These are phyloP conservation scores for Antennarius striatus DNA, from an alignment of 2,113 vertebrate species.

Conservation along the genomic window DNA sequence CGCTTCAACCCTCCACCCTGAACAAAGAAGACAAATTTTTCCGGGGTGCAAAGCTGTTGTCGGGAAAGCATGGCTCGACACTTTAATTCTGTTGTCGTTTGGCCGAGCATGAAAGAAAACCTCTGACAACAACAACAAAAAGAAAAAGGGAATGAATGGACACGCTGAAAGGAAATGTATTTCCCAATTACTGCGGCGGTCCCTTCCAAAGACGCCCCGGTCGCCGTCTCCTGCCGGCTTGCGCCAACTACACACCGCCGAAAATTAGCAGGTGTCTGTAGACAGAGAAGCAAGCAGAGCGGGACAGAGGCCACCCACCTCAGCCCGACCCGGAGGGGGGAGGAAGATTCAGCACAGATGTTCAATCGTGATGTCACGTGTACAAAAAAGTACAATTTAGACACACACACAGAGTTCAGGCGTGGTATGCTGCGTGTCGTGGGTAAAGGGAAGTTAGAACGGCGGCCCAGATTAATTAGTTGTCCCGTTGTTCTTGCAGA, in stretches of 20 bases:
- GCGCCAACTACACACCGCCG: constrained; percentile 60
- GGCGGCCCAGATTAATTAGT: neutral
- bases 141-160: constrained; percentile 53
- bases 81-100: constrained; percentile 75
- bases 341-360: constrained; percentile 55
- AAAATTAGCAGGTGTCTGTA: constrained; percentile 82
- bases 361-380: constrained; percentile 53
- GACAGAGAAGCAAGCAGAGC: constrained; percentile 58
- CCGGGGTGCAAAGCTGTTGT: constrained; percentile 65
- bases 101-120: constrained; percentile 76
- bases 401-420: constrained; percentile 42
- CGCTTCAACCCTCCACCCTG: constrained; percentile 37
- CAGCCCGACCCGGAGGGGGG: constrained; percentile 4
- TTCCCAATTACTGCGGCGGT: constrained; percentile 73
- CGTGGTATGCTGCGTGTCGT: constrained; percentile 12
- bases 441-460: constrained; percentile 1
- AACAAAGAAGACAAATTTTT: constrained; percentile 66
- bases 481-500: neutral
- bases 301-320: constrained; percentile 67
- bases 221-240: constrained; percentile 51
- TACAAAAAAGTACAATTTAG: constrained; percentile 16
- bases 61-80: constrained; percentile 64
- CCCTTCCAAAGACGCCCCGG: constrained; percentile 56
- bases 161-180: constrained; percentile 67
- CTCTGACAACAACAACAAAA: constrained; percentile 57